Conservation (phyloP, 2,113 vertebrate genomes). For the Donacobius atricapilla region DNA sequence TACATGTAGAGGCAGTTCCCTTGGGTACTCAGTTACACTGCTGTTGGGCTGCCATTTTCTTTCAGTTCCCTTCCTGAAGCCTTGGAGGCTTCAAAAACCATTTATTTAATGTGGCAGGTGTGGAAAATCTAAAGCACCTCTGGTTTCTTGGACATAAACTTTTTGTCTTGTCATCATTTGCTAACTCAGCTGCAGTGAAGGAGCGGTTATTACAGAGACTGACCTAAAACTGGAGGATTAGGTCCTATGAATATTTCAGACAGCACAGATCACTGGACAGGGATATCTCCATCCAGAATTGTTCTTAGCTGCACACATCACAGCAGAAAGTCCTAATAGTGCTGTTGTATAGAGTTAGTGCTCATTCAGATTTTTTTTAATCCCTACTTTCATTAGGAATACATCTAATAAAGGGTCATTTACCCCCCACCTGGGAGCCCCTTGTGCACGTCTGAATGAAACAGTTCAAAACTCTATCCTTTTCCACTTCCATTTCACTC, state of each 20-base stretch:
- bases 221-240: background rate
- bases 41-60: slow-evolving; percentile 29
- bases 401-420: slow-evolving; percentile 8
- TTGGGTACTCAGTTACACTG: background rate
- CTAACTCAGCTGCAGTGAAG: background rate
- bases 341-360: background rate
- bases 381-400: background rate
- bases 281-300: background rate
- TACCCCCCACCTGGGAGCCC: background rate
- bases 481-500: slow-evolving; percentile 3
- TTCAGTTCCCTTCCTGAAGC: slow-evolving; percentile 4
- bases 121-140: background rate
- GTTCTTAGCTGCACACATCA: background rate
- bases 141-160: background rate
- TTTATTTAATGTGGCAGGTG: background rate
- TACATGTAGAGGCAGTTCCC: background rate
- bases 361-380: background rate
- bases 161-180: background rate
- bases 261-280: background rate
- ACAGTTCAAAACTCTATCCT: background rate
- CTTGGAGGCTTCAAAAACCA: background rate
- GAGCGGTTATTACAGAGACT: background rate
- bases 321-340: background rate
- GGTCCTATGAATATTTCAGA: background rate
- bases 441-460: background rate